These are phyloP conservation scores for Corticium candelabrum DNA, from an alignment of 37 sponge, comb jelly and placozoan species.

Conservation along the genomic window DNA sequence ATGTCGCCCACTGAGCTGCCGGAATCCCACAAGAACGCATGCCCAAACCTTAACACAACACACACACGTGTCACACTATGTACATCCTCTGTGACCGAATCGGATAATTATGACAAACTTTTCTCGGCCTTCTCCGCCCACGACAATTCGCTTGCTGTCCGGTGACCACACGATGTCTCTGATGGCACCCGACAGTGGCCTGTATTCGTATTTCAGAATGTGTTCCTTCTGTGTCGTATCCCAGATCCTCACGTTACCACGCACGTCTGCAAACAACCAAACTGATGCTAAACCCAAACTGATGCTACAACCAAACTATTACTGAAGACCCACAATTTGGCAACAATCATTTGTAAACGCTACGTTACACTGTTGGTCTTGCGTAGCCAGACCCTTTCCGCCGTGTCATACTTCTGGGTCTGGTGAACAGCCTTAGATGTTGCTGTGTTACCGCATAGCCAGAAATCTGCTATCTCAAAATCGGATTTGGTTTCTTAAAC, in stretches of 20 bases:
- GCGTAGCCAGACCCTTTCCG: too few species aligned
- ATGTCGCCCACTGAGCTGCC: constrained; percentile 82
- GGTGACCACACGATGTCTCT: constrained; percentile 92
- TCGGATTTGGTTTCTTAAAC: too few species aligned
- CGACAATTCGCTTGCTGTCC: constrained; percentile 88
- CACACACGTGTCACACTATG: background rate
- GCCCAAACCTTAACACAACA: constrained; percentile 45
- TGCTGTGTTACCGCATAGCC: too few species aligned
- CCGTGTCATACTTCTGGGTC: too few species aligned
- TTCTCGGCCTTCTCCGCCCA: constrained; percentile 89
- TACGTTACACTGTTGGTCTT: too few species aligned
- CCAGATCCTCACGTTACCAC: constrained; percentile 96
- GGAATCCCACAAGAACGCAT: constrained; percentile 94
- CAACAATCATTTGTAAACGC: background rate
- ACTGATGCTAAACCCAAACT: background rate
- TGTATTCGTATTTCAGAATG: constrained; percentile 79
- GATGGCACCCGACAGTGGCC: constrained; percentile 71
- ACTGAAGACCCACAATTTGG: background rate
- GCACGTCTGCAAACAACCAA: constrained; percentile 34
- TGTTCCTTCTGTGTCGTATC: constrained; percentile 97
- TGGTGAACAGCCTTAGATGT: too few species aligned
- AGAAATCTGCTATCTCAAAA: too few species aligned
- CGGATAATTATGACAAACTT: constrained; percentile 29
- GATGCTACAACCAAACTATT: background rate
- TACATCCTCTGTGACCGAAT: background rate